phyloP scores from a whole-genome alignment of 1,140 invertebrate genomes.

The Cyclina sinensis region DNA sequence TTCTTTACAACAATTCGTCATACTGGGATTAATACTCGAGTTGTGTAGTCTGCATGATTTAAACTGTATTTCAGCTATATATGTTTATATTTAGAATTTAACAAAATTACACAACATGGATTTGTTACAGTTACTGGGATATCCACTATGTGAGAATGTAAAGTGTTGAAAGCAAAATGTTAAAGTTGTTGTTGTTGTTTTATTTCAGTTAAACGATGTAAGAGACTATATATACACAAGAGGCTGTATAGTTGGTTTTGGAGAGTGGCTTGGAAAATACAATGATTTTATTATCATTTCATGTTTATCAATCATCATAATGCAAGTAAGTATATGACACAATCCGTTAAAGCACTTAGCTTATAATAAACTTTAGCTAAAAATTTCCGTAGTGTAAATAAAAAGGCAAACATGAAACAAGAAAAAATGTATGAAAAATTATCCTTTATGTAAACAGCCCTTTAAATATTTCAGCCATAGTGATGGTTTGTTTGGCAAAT shows the following conservation, averaged over 20 bases:
- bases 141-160: no score
- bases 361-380: background rate
- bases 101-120: no score
- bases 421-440: no score
- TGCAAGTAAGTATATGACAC: conserved; percentile 65
- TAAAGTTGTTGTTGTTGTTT: no score
- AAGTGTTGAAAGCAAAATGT: no score
- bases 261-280: conserved; percentile 65
- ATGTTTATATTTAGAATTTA: no score
- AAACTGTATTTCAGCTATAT: no score
- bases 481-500: background rate
- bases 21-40: no score
- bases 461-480: background rate
- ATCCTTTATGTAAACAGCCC: background rate
- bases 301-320: conserved; percentile 57
- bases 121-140: no score
- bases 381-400: background rate
- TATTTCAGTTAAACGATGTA: conserved; percentile 58
- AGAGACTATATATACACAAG: conserved; percentile 63
- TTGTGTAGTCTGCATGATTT: no score
- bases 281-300: conserved; percentile 61
- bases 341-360: background rate
- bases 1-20: no score
- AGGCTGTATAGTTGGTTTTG: conserved; percentile 63
- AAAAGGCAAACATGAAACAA: background rate